Conservation (phyloP, 2,113 vertebrate species). For the Albula glossodonta region DNA sequence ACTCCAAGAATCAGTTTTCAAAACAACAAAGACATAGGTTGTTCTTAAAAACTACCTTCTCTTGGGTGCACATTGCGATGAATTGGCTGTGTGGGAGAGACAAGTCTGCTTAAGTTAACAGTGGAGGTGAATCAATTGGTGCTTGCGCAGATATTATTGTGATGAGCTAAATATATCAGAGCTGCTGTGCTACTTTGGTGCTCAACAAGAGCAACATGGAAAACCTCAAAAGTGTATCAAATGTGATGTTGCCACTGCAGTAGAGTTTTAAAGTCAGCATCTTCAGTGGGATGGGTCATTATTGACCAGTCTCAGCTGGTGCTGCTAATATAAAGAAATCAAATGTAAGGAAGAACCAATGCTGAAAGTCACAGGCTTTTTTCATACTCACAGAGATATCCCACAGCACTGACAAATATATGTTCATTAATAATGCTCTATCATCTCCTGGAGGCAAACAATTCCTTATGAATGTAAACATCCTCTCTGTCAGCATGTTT, state of each 20-base stretch:
- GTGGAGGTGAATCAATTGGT: neutral
- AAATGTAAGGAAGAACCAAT: neutral
- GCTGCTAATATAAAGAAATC: neutral
- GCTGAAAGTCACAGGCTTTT: neutral
- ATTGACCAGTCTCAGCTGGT: constrained; percentile 6
- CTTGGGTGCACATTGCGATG: neutral
- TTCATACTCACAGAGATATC: neutral
- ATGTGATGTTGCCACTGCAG: neutral
- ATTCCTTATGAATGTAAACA: constrained; percentile 14
- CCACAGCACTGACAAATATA: neutral
- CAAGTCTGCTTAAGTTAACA: neutral
- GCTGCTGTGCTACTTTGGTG: neutral
- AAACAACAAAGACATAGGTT: neutral
- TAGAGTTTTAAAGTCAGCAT: neutral
- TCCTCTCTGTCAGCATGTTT: constrained; percentile 19
- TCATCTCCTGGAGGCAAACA: neutral
- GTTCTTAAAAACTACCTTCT: neutral
- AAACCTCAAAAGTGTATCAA: neutral
- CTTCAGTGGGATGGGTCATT: neutral
- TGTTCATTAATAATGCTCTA: constrained; percentile 13
- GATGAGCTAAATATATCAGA: neutral
- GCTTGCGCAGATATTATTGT: neutral
- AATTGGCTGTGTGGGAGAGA: neutral
- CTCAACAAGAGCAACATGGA: neutral
- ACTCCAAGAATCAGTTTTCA: neutral